A percentile compares a stretch with the other conserved stretches of the same genome.
phyloP scores from a whole-genome alignment of 2,113 vertebrate genomes.

The Serinus canaria region DNA sequence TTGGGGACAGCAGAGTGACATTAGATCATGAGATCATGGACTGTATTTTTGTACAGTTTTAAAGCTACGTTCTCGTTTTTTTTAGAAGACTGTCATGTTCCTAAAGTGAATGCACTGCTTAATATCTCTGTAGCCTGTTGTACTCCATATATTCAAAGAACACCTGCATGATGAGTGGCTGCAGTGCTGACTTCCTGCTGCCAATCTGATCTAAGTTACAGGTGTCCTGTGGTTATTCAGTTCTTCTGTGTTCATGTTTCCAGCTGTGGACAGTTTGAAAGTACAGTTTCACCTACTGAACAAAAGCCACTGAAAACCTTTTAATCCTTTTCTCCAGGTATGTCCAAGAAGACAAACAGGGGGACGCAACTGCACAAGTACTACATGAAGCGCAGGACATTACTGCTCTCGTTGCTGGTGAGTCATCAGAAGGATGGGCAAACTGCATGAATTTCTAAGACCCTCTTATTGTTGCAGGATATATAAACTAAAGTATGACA shows the following conservation, averaged over 20 bases:
- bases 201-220: background rate
- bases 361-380: constrained; percentile 97
- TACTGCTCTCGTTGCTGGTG: constrained; percentile 90
- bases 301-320: background rate
- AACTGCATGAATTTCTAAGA: background rate
- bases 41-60: background rate
- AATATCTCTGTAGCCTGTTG: background rate
- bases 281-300: background rate
- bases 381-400: constrained; percentile 94
- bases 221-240: background rate
- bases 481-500: background rate
- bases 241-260: background rate
- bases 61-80: background rate
- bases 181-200: background rate
- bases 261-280: background rate
- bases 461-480: background rate
- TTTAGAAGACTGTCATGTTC: background rate
- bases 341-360: constrained; percentile 94
- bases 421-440: background rate
- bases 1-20: background rate
- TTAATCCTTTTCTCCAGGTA: constrained; percentile 73
- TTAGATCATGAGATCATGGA: background rate
- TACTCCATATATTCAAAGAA: background rate
- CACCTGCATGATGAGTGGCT: background rate
- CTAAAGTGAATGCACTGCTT: background rate